Evolutionary conservation across 2,113 vertebrate genomes (phyloP), one percentile per base, ranked within the genome.

Genomic region (Copsychus sechellarum): DNA sequence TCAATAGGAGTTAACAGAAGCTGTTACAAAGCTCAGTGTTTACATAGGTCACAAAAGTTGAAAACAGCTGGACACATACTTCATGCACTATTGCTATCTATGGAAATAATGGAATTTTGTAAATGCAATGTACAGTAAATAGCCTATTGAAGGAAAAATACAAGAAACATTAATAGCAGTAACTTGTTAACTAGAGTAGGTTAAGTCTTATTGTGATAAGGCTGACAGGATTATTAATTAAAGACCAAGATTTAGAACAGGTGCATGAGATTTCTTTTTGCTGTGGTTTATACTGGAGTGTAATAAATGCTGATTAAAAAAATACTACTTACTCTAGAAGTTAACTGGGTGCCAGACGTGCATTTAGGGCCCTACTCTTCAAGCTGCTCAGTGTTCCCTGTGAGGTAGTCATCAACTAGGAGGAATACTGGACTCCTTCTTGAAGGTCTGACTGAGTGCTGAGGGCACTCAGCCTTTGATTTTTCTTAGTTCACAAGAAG

Each of bases 391-490:
- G 48, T 67, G 65, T 94, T 97, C 73, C n/a, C 89, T 95, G 57
- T 57, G 61, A 87, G 79, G 47, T 64, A 94, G 61, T 43, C 89
- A 79, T 72, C 91, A 95, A 14, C 77, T 51, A 45, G 43, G 11
- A 86, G 73, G 61, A 53, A 67, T 89, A 79, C 18, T 91, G 57
- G 83, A 96, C 31, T 26, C 86, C 22, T 78, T 81, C 86, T 89
- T 79, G 65, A 94, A 83, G 56, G 73, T 93, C 88, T 95, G 60
- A 93, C 72, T 74, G 88, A 83, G 42, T 74, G 80, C 29, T 92
- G 65, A 89, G 86, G 69, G 61, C 53, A 61, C 29, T 61, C 38
- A 90, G 88, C 38, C 80, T 97, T 96, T 95, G 92, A 92, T 95
- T 89, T 93, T 91, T 93, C 83, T 81, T 60, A 67, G 80, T 71